Evolutionary conservation across 1,140 invertebrate species (phyloP), one percentile per base, ranked within the genome.

Genomic region (Anagrus nilaparvatae): DNA sequence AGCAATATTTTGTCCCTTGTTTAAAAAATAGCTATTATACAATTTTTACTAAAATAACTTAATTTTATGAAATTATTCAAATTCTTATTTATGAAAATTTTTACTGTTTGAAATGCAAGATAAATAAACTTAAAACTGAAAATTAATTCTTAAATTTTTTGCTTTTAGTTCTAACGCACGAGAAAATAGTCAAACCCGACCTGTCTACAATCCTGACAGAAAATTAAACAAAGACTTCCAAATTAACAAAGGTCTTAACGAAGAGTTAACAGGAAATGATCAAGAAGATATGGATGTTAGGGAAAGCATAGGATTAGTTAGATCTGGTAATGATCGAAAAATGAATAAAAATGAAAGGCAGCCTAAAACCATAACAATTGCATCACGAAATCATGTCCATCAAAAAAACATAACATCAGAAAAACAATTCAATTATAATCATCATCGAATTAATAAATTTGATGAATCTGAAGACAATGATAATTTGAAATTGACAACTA

Each of bases 251-350:
- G 5, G 12, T 32, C 32, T 13, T 23, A n/a, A 31, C n/a, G 17
- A 33, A 50, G 27, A 47, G 49, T 16, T 44, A 42, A 6, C 41
- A 48, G 12, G 38, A 50, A 39, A 50, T 47, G 12, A 8, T 1
- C 14, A 36, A 3, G 61, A 61, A 13, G 55, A 53, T 5, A 56
- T 62, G 39, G 60, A 62, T 24, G 44, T 47, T 3, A 54, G 48
- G n/a, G 61, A 58, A 12, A 63, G 57, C 28, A 58, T 63, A 8
- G 61, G 60, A 4, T 21, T 63, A 2, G 59, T 33, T 17, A 50
- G 36, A 28, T 57, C 55, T 0, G 48, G 50, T 27, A 42, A 46
- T 5, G 55, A 57, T 17, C 43, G 38, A 20, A 40, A 43, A 10
- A 20, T 32, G 14, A 23, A 24, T 12, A 28, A 38, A 39, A 18